These are phyloP conservation scores for Urophycis tenuis DNA, from an alignment of 2,797 vertebrate species.

Conservation along the genomic window DNA sequence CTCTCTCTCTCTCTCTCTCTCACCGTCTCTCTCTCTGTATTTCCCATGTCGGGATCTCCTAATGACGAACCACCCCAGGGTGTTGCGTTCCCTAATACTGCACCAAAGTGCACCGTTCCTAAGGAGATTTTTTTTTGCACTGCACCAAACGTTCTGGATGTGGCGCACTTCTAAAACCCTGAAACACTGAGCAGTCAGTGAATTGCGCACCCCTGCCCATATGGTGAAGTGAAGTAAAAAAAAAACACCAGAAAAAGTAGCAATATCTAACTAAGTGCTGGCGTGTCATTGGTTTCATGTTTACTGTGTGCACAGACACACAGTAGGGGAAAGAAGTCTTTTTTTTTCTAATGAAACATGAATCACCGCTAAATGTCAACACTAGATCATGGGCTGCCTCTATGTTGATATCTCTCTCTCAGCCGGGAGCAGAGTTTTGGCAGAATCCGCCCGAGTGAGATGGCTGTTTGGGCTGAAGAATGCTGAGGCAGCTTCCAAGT, in stretches of 20 bases:
- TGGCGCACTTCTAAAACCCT: neutral
- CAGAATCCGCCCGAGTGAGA: neutral
- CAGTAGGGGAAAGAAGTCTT: neutral
- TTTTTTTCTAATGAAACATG: neutral
- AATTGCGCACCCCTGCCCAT: neutral
- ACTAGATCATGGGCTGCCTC: neutral
- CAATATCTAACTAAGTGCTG: neutral
- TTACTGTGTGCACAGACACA: neutral
- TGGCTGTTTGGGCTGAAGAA: neutral
- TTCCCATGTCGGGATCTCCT: neutral
- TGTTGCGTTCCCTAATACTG: too few species aligned
- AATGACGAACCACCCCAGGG: too few species aligned
- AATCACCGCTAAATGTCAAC: neutral
- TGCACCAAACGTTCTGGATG: neutral
- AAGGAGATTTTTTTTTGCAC: neutral
- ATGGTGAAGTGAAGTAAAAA: too few species aligned
- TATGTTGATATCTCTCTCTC: constrained; percentile 4
- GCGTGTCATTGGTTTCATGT: neutral
- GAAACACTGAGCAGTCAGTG: neutral
- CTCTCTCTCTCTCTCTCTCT: neutral
- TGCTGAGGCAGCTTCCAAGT: neutral
- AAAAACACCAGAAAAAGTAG: too few species aligned
- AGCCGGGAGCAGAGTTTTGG: neutral
- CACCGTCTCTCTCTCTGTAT: neutral
- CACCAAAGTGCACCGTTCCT: neutral